Percentiles rank a stretch among this genome's conserved stretches.
These are phyloP conservation scores for Oscheius sp. DNA, from an alignment of 2,888 invertebrate genomes.

Conservation along the genomic window DNA sequence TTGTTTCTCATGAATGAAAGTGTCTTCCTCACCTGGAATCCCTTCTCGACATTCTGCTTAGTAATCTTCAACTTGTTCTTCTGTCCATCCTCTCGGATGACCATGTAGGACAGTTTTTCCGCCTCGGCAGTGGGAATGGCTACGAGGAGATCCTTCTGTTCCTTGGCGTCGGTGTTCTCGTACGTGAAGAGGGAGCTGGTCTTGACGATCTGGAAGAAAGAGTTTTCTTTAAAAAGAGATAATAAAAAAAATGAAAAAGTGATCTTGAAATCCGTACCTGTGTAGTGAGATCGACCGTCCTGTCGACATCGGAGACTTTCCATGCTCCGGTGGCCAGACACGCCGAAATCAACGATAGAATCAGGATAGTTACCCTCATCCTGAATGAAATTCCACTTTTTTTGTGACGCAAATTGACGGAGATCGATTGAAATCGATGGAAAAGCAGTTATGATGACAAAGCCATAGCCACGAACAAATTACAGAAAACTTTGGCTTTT, in stretches of 20 bases:
- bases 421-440: background rate
- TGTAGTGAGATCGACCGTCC: slow-evolving; percentile 67
- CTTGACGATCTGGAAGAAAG: slow-evolving; percentile 57
- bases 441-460: background rate
- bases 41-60: slow-evolving; percentile 32
- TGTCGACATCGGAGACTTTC: slow-evolving; percentile 55
- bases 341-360: slow-evolving; percentile 22
- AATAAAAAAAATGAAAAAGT: background rate
- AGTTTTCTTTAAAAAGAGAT: background rate
- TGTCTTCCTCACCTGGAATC: slow-evolving; percentile 34
- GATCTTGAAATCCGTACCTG: slow-evolving; percentile 49
- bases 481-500: background rate
- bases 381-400: background rate
- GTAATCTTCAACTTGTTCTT: slow-evolving; percentile 49
- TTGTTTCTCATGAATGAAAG: background rate
- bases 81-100: slow-evolving; percentile 51
- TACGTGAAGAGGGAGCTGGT: slow-evolving; percentile 54
- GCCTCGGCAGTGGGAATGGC: slow-evolving; percentile 57
- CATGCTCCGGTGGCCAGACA: slow-evolving; percentile 41
- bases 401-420: background rate
- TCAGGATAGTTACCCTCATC: slow-evolving; percentile 31
- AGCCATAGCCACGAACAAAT: no score
- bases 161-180: slow-evolving; percentile 60
- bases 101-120: slow-evolving; percentile 56
- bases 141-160: slow-evolving; percentile 56